Percentiles rank a stretch among this genome's conserved stretches.
phyloP scores from a whole-genome alignment of 2,113 vertebrate species.

The Steatornis caripensis region DNA sequence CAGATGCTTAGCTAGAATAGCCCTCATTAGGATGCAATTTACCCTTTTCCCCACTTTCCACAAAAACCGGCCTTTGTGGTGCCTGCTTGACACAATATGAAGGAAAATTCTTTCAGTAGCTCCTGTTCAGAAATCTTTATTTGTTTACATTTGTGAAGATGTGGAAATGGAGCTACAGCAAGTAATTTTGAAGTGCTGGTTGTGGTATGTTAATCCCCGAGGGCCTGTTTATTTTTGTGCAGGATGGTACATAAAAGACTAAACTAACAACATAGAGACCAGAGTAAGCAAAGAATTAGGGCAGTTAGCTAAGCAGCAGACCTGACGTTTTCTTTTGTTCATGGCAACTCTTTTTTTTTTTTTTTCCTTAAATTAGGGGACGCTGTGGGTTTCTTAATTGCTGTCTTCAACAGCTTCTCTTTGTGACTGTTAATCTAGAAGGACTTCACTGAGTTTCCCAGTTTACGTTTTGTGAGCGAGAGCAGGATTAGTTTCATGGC shows the following conservation, averaged over 20 bases:
- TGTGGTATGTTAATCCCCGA: background rate
- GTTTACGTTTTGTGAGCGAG: background rate
- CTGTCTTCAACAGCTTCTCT: background rate
- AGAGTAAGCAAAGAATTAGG: background rate
- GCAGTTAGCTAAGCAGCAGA: background rate
- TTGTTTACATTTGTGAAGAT: constrained; percentile 21
- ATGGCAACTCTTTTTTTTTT: background rate
- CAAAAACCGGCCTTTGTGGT: background rate
- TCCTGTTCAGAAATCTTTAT: background rate
- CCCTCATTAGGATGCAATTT: background rate
- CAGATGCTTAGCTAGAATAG: background rate
- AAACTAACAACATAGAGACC: background rate
- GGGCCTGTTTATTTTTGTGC: background rate
- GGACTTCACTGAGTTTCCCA: background rate
- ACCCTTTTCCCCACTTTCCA: background rate
- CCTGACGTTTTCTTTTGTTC: background rate
- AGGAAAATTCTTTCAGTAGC: background rate
- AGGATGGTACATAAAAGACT: background rate
- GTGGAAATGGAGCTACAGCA: background rate
- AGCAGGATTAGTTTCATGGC: background rate
- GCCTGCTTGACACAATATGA: background rate
- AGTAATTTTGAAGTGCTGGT: background rate
- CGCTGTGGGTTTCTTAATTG: background rate
- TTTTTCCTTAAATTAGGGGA: background rate
- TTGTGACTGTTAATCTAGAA: background rate